Conservation (phyloP, 2,113 vertebrate genomes). For the Myotis davidii region DNA sequence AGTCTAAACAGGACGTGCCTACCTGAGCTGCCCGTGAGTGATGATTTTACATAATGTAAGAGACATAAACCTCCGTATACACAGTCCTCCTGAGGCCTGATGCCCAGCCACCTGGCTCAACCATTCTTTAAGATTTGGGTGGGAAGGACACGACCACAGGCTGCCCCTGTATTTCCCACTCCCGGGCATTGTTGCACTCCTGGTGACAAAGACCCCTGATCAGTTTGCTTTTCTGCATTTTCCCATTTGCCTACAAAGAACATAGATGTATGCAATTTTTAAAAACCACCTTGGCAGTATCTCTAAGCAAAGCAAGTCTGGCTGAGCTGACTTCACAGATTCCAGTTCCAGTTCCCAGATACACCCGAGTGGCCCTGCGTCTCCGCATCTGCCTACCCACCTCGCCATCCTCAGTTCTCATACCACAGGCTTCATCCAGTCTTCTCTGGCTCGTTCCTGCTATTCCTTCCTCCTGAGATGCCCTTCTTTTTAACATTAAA, state of each 20-base stretch:
- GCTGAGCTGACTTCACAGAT: not conserved
- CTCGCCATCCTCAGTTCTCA: not conserved
- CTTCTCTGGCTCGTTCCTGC: not conserved
- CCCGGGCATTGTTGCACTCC: not conserved
- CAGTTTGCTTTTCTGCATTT: not conserved
- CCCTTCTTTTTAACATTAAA: not conserved
- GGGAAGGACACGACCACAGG: not conserved
- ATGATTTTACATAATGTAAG: not conserved
- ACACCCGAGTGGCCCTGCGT: not conserved
- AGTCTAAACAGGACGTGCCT: no score
- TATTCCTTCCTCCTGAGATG: not conserved
- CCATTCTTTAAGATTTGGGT: not conserved
- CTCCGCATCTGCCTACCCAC: not conserved
- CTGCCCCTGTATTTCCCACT: not conserved
- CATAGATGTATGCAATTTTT: not conserved
- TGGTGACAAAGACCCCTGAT: not conserved
- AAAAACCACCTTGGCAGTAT: not conserved
- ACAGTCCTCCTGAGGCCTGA: not conserved
- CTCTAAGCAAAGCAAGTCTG: not conserved
- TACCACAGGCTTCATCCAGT: not conserved
- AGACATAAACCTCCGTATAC: no score
- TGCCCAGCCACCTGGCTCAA: not conserved
- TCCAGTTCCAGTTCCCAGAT: not conserved
- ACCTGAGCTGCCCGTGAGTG: rapidly evolving
- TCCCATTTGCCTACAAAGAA: not conserved